Conservation (phyloP, 2,797 vertebrate species). For the Myripristis jacobus region DNA sequence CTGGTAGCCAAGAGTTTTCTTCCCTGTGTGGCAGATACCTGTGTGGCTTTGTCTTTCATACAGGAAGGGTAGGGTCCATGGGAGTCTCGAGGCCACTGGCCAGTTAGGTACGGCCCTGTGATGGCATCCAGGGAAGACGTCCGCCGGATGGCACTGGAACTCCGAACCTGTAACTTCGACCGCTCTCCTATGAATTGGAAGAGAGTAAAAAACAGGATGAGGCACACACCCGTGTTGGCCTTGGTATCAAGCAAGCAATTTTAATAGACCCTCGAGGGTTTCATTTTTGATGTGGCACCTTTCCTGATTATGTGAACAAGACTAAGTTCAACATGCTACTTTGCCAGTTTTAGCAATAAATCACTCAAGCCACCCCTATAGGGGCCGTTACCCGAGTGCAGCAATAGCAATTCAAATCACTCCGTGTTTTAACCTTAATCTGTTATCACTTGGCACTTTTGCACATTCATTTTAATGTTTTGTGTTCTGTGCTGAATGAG, state of each 20-base stretch:
- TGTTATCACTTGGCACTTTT: no score
- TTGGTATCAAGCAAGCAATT: conserved; percentile 4
- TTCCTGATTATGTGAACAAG: conserved; percentile 11
- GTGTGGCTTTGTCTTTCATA: conserved; percentile 98
- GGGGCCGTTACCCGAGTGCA: background rate
- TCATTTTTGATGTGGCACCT: background rate
- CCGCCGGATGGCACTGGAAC: conserved; percentile 89
- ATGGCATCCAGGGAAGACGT: conserved; percentile 95
- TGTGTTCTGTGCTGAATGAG: no score
- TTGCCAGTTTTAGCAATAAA: conserved; percentile 2
- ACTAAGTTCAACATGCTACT: conserved; percentile 1
- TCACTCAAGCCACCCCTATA: conserved; percentile 15
- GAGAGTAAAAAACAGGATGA: conserved; percentile 51
- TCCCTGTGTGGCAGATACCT: conserved; percentile 82
- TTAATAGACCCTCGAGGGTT: conserved; percentile 8
- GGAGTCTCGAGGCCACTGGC: conserved; percentile 96
- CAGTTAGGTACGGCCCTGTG: conserved; percentile 95
- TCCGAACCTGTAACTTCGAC: conserved; percentile 89
- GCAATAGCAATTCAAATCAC: background rate
- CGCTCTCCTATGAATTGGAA: conserved; percentile 86
- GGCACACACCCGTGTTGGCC: background rate
- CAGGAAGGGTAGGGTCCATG: conserved; percentile 92
- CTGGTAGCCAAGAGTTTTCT: background rate
- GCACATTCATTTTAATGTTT: no score
- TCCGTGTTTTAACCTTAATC: conserved; percentile 6